These are phyloP conservation scores for Grammomys dolichurus DNA, from an alignment of 2,113 vertebrate species.

Conservation along the genomic window DNA sequence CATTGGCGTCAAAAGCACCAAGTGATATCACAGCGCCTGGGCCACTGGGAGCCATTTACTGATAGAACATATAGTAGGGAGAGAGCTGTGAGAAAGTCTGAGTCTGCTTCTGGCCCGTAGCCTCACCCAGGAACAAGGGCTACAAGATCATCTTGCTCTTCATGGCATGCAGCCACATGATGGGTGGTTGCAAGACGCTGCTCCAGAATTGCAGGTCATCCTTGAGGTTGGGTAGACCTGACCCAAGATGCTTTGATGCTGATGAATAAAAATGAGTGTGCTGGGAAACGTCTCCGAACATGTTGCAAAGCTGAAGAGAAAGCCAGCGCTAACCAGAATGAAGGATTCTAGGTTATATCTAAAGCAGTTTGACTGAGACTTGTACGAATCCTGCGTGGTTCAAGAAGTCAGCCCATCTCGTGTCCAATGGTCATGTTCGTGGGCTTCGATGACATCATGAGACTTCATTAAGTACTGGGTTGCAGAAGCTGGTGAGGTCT, in stretches of 20 bases:
- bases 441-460: not conserved
- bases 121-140: conserved; percentile 73
- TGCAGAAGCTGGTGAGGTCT: not conserved
- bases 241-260: not conserved
- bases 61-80: conserved; percentile 73
- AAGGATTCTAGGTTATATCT: not conserved
- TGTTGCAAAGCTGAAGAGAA: conserved; percentile 11
- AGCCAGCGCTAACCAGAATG: not conserved
- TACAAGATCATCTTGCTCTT: not conserved
- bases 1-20: conserved; percentile 71
- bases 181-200: not conserved
- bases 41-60: conserved; percentile 76
- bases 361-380: not conserved
- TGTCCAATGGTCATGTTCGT: not conserved
- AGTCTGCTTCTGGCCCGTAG: conserved; percentile 53
- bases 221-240: not conserved
- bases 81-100: conserved; percentile 69
- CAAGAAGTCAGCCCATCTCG: not conserved
- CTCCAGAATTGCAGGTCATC: not conserved
- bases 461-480: not conserved
- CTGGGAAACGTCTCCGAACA: not conserved
- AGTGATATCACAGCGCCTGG: conserved; percentile 48
- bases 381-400: not conserved
- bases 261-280: conserved; percentile 30
- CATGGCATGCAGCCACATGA: not conserved